Evolutionary conservation across 2,888 invertebrate genomes (phyloP), one percentile per base, ranked within the genome.

Genomic region (Molorchus minor): DNA sequence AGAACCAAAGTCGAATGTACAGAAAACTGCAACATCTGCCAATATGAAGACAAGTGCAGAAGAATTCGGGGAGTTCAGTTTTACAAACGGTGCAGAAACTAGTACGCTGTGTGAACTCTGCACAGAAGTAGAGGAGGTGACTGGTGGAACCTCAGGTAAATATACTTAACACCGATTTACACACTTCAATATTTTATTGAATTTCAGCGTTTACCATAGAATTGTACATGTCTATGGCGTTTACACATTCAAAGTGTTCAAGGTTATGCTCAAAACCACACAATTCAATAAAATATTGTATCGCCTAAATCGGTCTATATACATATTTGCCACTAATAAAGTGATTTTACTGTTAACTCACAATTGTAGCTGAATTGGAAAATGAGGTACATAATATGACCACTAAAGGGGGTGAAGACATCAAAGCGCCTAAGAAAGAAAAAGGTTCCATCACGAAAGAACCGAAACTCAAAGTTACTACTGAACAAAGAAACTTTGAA

Each of bases 81-180:
- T 52, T 29, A 40, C 38, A 13, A 40, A 21, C 29, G 29, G 25
- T 15, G 15, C 8, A n/a, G 41, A 49, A 19, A 12, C 20, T 13
- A 40, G 12, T 2, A 52, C 52, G 7, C 5, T 52, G 13, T 52
- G 52, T 8, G 52, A 52, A 29, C 2, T 17, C 12, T 52, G 52
- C 17, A 21, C 10, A 10, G 35, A 8, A 17, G 15, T 36, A 21
- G 10, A 8, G 10, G 17, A 17, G 12, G 12, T 5, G 8, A 25
- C n/a, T n/a, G n/a, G n/a, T 25, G 25, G 5, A 25, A 4, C 25
- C 8, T 5, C 25, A 25, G 33, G 33, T 33, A 33, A 33, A 25
- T 5, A 25, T 25, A 25, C 4, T 5, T 5, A 25, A 25, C 25
- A 5, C 8, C 4, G 8, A 25, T 25, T 5, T 25, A 25, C 5